Evolutionary conservation across 1,140 invertebrate genomes (phyloP).

Genomic region (Schlechtendalia chinensis): DNA sequence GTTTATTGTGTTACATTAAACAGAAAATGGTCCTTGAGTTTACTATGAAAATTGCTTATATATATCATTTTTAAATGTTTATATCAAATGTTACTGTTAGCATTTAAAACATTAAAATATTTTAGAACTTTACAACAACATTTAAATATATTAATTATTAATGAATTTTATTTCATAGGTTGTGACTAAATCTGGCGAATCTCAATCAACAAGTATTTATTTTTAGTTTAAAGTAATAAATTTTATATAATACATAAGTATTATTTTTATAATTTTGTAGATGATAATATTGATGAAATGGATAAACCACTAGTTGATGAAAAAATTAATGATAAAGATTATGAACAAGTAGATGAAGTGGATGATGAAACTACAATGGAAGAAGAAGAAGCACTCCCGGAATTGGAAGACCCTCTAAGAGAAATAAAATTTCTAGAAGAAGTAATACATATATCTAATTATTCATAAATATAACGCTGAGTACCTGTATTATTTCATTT

Average conservation of each 20-base stretch:
- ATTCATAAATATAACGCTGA: not conserved
- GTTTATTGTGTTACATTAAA: too few relatives aligned
- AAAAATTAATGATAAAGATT: conserved; percentile 26
- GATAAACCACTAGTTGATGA: not conserved
- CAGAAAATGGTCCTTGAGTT: too few relatives aligned
- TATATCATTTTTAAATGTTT: too few relatives aligned
- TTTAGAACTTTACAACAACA: not conserved
- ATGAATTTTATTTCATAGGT: conserved; percentile 30
- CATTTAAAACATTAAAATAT: not conserved
- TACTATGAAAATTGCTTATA: too few relatives aligned
- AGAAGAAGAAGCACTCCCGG: conserved; percentile 46
- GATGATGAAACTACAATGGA: conserved; percentile 48
- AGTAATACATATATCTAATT: not conserved
- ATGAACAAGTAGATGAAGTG: conserved; percentile 30
- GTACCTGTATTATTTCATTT: not conserved
- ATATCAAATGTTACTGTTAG: too few relatives aligned
- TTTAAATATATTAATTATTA: not conserved
- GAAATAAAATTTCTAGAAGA: conserved; percentile 38
- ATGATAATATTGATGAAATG: not conserved
- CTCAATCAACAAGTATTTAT: conserved; percentile 9
- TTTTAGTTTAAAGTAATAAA: not conserved
- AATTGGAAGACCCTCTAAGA: conserved; percentile 39
- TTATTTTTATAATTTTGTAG: not conserved
- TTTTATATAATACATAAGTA: not conserved
- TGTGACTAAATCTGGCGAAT: not conserved